phyloP scores from a whole-genome alignment of 2,888 invertebrate genomes.

The Drosophila leonis region DNA sequence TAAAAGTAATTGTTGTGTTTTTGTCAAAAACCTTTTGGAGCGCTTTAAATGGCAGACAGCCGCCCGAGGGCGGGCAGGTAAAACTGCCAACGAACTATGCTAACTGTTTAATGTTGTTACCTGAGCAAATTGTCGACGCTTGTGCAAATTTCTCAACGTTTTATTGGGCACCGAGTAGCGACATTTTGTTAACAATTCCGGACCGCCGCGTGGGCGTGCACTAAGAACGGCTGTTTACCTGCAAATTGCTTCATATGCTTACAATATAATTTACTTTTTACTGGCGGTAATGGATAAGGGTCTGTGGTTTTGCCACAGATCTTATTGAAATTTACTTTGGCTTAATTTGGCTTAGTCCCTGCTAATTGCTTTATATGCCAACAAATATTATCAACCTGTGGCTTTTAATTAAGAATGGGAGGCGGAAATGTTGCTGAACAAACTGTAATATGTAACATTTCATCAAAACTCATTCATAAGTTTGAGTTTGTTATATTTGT shows the following conservation, averaged over 20 bases:
- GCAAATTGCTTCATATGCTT: constrained; percentile 74
- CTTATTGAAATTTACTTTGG: constrained; percentile 25
- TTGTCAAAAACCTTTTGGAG: constrained; percentile 76
- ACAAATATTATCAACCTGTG: constrained; percentile 17
- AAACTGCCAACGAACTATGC: constrained; percentile 76
- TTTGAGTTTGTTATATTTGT: neutral
- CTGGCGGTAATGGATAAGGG: constrained; percentile 33
- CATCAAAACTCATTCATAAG: neutral
- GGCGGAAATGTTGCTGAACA: neutral
- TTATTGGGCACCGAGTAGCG: constrained; percentile 60
- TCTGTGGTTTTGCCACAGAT: constrained; percentile 10
- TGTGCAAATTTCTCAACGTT: constrained; percentile 80
- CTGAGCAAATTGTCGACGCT: constrained; percentile 79
- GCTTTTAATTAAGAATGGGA: neutral
- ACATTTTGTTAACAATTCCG: constrained; percentile 52
- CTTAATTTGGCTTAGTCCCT: constrained; percentile 1
- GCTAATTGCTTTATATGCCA: constrained; percentile 38
- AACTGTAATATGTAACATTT: neutral
- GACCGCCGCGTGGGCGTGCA: constrained; percentile 30
- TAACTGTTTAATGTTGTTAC: constrained; percentile 80
- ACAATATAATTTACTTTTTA: constrained; percentile 56
- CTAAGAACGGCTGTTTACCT: constrained; percentile 29
- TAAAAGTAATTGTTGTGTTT: constrained; percentile 82
- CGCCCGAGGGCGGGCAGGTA: constrained; percentile 32
- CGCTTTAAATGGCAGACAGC: constrained; percentile 69